Evolutionary conservation across 1,140 invertebrate species (phyloP), one percentile per base, ranked within the genome.

Genomic region (Hyphantria cunea): DNA sequence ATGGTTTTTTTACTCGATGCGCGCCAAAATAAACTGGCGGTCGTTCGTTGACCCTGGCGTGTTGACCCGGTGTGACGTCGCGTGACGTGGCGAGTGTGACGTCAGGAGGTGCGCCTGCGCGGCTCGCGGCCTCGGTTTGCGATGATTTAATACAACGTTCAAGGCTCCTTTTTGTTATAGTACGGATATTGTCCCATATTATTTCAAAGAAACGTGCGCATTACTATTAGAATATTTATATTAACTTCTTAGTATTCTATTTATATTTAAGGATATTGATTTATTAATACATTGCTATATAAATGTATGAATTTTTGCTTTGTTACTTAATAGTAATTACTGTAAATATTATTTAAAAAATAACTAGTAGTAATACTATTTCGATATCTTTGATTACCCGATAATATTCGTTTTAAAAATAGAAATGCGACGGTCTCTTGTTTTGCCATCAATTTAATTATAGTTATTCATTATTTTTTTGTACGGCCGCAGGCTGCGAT

Each of bases 11-110:
- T 64, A 68, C 70, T 44, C 41, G 72, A 72, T 73, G 77, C 76
- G 76, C 78, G 81, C 80, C 77, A 86, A 89, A 86, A 81, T 83
- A 85, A 80, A 80, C 70, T 82, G 80, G 75, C 78, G 84, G 84
- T 80, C 86, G 86, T 89, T 89, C 86, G 78, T 87, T 84, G 83
- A 87, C 77, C 76, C 61, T 50, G 67, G 72, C 74, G 74, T 76
- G 76, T 63, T 74, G 76, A 78, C 74, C 69, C 55, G 68, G 66
- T 66, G 78, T 80, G 81, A 84, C 83, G 83, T 86, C 71, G 68
- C 71, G 76, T 85, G 78, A 85, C 82, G 82, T 79, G 72, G 76
- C 60, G 65, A 48, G 47, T 45, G 69, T 75, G 68, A 85, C 78
- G 82, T 82, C 69, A 75, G 72, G 76, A 70, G 17, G 69, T 74